A percentile compares a stretch with the other conserved stretches of the same genome.
phyloP scores from a whole-genome alignment of 2,888 invertebrate species.

The Endotricha flammealis region DNA sequence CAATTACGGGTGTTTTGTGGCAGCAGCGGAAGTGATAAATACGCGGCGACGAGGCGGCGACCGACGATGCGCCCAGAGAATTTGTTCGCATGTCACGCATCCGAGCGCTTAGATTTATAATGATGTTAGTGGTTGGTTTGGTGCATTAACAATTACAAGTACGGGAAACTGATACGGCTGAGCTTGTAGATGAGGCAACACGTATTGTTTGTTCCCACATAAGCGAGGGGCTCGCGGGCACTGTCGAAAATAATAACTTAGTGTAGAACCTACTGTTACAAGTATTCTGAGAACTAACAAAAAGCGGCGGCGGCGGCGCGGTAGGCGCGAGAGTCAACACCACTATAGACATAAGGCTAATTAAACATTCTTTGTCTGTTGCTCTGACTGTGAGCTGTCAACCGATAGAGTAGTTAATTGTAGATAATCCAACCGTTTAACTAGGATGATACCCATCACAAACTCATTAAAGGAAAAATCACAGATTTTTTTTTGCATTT shows the following conservation, averaged over 20 bases:
- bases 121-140: neutral
- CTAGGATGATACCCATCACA: too few relatives aligned
- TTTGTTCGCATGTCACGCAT: conserved; percentile 18
- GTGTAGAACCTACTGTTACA: conserved; percentile 29
- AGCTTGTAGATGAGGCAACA: neutral
- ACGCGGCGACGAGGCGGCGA: conserved; percentile 28
- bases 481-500: too few relatives aligned
- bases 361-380: conserved; percentile 63
- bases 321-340: conserved; percentile 47
- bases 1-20: conserved; percentile 66
- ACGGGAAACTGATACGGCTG: neutral
- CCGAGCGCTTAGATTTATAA: conserved; percentile 20
- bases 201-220: neutral
- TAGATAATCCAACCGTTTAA: conserved; percentile 7
- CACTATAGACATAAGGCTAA: conserved; percentile 40
- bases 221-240: neutral
- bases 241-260: conserved; percentile 20
- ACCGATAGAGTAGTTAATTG: conserved; percentile 35
- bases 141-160: neutral
- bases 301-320: conserved; percentile 26
- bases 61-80: conserved; percentile 15
- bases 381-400: conserved; percentile 37
- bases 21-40: conserved; percentile 66
- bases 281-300: conserved; percentile 39
- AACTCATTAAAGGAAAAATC: too few relatives aligned